Base-by-base conservation (phyloP, 2,888 invertebrate species). In the Lepidocyrtinus sp. region DNA sequence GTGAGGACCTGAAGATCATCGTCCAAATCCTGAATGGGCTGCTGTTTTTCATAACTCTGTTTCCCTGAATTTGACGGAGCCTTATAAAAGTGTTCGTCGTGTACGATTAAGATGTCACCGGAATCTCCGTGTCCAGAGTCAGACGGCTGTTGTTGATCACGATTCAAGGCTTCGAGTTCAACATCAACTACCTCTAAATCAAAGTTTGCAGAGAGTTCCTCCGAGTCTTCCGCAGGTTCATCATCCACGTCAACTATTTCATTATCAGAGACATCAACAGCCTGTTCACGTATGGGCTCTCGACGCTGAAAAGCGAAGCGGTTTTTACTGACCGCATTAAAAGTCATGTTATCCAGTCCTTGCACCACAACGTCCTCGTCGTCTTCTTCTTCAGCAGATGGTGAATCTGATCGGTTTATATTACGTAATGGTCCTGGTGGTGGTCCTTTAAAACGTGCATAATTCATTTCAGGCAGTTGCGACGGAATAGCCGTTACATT, bases 151-250 rank as follows among this genome's bases (percentile, higher is more conserved):
- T n/a, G n/a, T 59, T 69, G 26, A 1, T 24, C 5, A 24, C n/a
- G 5, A 59, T 7, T 7, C 12, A 59, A 17, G 17, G 59, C 5
- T 17, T 59, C 3, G n/a, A n/a, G n/a, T n/a, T n/a, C n/a, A n/a
- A n/a, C n/a, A n/a, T n/a, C n/a, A n/a, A n/a, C n/a, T n/a, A n/a
- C n/a, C 3, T 36, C 46, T 2, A 68, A 59, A 22, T 55, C 27
- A 59, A 75, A 75, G 19, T 76, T 76, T 19, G 70, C 63, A 2
- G 75, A 76, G 15, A 70, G 12, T 19, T 1, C 46, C 9, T 61
- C 22, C 7, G 46, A 46, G 7, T 61, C 50, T 12, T 75, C 75
- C 0, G 45, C 68, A 5, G 68, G 69, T 15, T 75, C 75, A 3
- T 69, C 68, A 15, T 65, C 65, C 19, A 26, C 68, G 24, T 46